These are phyloP conservation scores for Gallinago solitaria DNA, from an alignment of 2,797 vertebrate species.

Conservation along the genomic window DNA sequence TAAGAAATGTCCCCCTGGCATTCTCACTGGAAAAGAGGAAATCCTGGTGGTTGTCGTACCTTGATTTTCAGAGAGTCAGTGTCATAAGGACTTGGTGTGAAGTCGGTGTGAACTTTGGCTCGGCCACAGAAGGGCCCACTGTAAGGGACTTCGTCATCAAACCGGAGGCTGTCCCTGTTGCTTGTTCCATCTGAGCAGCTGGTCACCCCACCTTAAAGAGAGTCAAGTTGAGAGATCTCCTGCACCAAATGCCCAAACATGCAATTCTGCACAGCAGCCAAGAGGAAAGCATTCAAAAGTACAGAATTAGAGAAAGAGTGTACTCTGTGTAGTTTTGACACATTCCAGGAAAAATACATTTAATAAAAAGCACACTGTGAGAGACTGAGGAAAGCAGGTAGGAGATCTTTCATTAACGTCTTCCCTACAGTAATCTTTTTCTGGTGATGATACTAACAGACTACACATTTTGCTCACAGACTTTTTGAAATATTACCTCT, in stretches of 20 bases:
- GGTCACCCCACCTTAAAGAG: conserved; percentile 87
- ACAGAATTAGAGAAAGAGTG: background rate
- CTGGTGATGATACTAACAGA: conserved; percentile 27
- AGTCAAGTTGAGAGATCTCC: background rate
- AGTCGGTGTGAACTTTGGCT: conserved; percentile 92
- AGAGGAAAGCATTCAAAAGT: background rate
- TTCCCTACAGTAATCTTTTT: conserved; percentile 30
- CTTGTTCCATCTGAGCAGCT: conserved; percentile 89
- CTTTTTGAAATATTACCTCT: conserved; percentile 39
- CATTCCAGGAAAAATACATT: background rate
- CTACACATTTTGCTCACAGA: conserved; percentile 15
- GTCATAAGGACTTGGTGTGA: conserved; percentile 93
- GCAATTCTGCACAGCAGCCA: background rate
- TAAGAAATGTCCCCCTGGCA: background rate
- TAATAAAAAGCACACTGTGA: background rate
- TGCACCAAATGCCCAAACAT: background rate
- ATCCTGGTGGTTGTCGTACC: conserved; percentile 68
- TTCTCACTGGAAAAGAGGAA: background rate
- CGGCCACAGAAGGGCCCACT: conserved; percentile 85
- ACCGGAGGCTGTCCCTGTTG: conserved; percentile 88
- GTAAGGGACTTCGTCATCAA: conserved; percentile 84
- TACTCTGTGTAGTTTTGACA: background rate
- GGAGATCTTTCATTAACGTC: conserved; percentile 13
- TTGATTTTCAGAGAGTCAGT: conserved; percentile 93
- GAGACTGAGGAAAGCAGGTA: background rate